Percentiles rank a stretch among this genome's conserved stretches.
phyloP scores from a whole-genome alignment of 2,113 vertebrate species.

The Heptranchias perlo region DNA sequence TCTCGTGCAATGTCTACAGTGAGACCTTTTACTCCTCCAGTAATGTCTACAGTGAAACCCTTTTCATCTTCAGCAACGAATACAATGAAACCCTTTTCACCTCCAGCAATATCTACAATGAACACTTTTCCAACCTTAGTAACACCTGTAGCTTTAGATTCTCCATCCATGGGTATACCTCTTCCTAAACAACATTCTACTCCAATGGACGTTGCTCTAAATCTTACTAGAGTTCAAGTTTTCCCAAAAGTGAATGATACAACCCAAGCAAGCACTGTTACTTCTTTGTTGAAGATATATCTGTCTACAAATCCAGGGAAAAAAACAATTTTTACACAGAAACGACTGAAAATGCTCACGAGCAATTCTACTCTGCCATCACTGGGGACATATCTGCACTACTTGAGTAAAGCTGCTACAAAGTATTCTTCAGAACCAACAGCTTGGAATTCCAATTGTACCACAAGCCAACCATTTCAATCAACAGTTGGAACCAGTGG shows the following conservation, averaged over 20 bases:
- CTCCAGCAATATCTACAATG: not conserved
- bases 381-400: not conserved
- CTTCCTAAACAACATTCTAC: not conserved
- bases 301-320: not conserved
- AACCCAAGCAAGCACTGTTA: too few species aligned
- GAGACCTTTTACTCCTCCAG: not conserved
- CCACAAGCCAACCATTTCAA: not conserved
- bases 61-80: not conserved
- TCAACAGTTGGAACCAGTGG: not conserved
- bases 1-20: not conserved
- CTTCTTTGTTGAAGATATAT: not conserved
- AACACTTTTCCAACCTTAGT: not conserved
- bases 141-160: not conserved
- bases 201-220: not conserved
- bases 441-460: not conserved
- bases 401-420: not conserved
- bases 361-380: not conserved
- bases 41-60: not conserved
- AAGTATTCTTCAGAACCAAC: not conserved
- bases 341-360: not conserved
- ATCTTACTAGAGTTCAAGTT: too few species aligned
- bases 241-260: too few species aligned
- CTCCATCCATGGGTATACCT: not conserved
- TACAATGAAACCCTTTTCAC: not conserved
- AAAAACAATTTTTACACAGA: not conserved